Evolutionary conservation across 2,113 vertebrate genomes (phyloP), one percentile per base, ranked within the genome.

Genomic region (Campylorhamphus procurvoides): DNA sequence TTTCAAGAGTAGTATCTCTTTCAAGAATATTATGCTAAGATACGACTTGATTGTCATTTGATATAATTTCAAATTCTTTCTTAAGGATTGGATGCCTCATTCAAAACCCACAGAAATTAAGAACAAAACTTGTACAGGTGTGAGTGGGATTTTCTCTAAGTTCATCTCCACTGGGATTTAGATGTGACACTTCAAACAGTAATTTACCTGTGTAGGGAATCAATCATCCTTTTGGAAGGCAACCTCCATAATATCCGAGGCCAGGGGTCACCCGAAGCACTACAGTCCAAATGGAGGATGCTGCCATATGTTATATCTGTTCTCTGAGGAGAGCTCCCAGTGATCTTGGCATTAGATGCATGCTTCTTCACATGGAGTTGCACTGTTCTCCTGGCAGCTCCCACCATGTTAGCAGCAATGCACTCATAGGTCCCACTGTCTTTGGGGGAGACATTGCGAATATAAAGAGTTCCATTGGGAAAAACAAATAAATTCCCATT

Each of bases 171-270:
- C 10, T 58, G 27, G 42, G 83, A 83, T 46, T 80, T 73, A 88
- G 11, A 16, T 64, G 23, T 5, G 2, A 35, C 17, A 93, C 6
- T 23, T 71, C 35, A 73, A 84, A 75, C 17, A 49, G 47, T 14
- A 46, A 44, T 77, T 35, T 96, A 99, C 99, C 99, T 99, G 97
- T 98, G 98, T 18, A 98, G 97, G 10, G 98, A 93, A 84, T 99
- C 99, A 62, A 99, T 98, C 85, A 99, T 97, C 69, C 98, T 98
- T 90, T 98, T 99, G 10, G 98, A 98, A 3, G 99, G 99, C 53
- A 99, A 98, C 37, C 98, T 98, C 99, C 99, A 99, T 55, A 99
- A 93, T 90, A 99, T 98, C 31, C 98, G 97, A 24, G 99, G 99
- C 84, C 98, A 97, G 52, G 99, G 99, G n/a, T 98, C 97, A 52